Percentiles rank a stretch among this genome's conserved stretches.
Evolutionary conservation across 1,140 invertebrate species (phyloP).

Genomic region (Teleogryllus occipitalis): DNA sequence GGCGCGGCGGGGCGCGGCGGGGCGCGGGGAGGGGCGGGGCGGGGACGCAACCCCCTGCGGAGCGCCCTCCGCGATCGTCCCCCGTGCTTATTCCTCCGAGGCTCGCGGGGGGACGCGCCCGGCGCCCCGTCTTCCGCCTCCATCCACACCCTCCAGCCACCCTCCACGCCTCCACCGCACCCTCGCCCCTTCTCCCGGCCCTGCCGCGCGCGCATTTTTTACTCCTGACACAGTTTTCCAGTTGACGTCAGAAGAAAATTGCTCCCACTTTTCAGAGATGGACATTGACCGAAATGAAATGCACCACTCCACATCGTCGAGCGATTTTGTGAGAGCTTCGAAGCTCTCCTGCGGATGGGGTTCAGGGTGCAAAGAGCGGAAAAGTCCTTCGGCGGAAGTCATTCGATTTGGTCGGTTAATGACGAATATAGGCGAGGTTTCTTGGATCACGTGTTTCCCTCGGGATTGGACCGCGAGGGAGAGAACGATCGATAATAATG

Average conservation of each 20-base stretch:
- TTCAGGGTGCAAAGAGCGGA: neutral
- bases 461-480: no score
- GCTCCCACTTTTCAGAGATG: neutral
- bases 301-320: neutral
- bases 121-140: no score
- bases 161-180: no score
- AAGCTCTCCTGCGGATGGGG: neutral
- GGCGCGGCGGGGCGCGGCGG: no score
- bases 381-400: neutral
- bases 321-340: neutral
- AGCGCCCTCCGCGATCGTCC: no score
- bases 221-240: neutral
- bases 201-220: neutral
- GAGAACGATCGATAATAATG: no score
- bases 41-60: no score
- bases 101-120: no score
- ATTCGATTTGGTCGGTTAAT: neutral
- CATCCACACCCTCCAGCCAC: no score
- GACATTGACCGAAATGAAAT: neutral
- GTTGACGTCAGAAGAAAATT: neutral
- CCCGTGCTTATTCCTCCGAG: no score
- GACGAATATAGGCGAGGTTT: neutral
- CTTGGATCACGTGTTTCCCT: no score
- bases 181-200: neutral
- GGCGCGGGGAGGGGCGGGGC: no score